Conservation (phyloP, 2,113 vertebrate species). For the Leiothrix lutea region DNA sequence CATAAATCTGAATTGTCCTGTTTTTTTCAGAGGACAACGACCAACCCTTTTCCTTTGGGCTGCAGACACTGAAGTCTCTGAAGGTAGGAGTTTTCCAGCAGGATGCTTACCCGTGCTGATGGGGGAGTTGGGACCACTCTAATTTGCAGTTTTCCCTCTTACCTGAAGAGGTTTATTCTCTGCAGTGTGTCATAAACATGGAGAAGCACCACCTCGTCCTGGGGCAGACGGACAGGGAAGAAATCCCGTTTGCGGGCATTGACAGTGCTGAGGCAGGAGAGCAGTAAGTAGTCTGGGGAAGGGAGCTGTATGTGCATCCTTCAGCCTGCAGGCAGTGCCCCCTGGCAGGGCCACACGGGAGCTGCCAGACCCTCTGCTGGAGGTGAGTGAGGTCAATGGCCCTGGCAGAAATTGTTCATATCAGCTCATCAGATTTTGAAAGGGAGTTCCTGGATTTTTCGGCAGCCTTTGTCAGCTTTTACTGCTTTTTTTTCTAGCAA, state of each 20-base stretch:
- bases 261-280: slow-evolving; percentile 49
- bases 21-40: slow-evolving; percentile 76
- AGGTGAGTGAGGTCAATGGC: accelerated
- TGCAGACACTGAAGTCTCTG: slow-evolving; percentile 82
- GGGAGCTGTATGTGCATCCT: background rate
- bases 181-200: slow-evolving; percentile 86
- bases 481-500: background rate
- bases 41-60: slow-evolving; percentile 81
- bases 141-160: background rate
- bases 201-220: slow-evolving; percentile 84
- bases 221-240: slow-evolving; percentile 79
- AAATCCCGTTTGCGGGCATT: slow-evolving; percentile 77
- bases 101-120: background rate
- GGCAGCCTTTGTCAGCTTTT: background rate
- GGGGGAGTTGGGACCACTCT: background rate
- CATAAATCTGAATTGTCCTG: background rate
- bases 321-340: background rate
- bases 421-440: background rate
- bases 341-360: accelerated
- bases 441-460: background rate
- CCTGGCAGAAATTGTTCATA: background rate
- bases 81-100: slow-evolving; percentile 75
- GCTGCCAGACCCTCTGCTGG: background rate
- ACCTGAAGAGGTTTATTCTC: slow-evolving; percentile 1
- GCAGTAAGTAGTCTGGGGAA: slow-evolving; percentile 67